Conservation (phyloP, 2,888 invertebrate species). For the Lysandra coridon region DNA sequence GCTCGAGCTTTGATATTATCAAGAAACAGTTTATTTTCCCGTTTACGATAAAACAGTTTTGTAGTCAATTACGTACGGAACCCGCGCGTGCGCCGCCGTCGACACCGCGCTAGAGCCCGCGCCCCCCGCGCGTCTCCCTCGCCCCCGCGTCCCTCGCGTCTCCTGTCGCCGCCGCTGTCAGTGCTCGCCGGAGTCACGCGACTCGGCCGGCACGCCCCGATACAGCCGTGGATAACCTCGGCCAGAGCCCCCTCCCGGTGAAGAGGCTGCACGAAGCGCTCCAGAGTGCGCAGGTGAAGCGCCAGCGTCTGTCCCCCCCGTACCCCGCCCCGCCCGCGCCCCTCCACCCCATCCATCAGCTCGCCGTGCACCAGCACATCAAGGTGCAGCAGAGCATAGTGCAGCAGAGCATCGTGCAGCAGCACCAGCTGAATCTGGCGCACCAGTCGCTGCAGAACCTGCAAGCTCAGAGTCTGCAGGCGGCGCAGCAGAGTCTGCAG, state of each 20-base stretch:
- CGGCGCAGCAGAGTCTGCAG: slow-evolving; percentile 54
- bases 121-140: slow-evolving; percentile 44
- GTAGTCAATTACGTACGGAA: slow-evolving; percentile 57
- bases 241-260: slow-evolving; percentile 79
- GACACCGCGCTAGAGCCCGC: slow-evolving; percentile 54
- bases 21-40: slow-evolving; percentile 53
- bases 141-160: slow-evolving; percentile 62
- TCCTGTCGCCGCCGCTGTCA: slow-evolving; percentile 68
- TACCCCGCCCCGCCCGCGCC: slow-evolving; percentile 76
- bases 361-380: slow-evolving; percentile 74
- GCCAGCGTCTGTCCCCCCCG: slow-evolving; percentile 82
- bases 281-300: slow-evolving; percentile 81
- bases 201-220: slow-evolving; percentile 79
- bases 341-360: slow-evolving; percentile 72
- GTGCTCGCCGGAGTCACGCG: slow-evolving; percentile 80
- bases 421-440: slow-evolving; percentile 73
- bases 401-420: slow-evolving; percentile 75
- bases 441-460: slow-evolving; percentile 70
- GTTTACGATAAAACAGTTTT: slow-evolving; percentile 34
- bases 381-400: slow-evolving; percentile 76
- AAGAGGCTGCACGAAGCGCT: slow-evolving; percentile 82
- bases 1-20: slow-evolving; percentile 56
- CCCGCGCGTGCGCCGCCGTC: slow-evolving; percentile 55
- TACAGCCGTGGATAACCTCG: slow-evolving; percentile 80
- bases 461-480: slow-evolving; percentile 56